Percentiles rank a stretch among this genome's conserved stretches.
Evolutionary conservation across 37 sponge, comb jelly and placozoan genomes (phyloP).

Genomic region (Beroe ovata): DNA sequence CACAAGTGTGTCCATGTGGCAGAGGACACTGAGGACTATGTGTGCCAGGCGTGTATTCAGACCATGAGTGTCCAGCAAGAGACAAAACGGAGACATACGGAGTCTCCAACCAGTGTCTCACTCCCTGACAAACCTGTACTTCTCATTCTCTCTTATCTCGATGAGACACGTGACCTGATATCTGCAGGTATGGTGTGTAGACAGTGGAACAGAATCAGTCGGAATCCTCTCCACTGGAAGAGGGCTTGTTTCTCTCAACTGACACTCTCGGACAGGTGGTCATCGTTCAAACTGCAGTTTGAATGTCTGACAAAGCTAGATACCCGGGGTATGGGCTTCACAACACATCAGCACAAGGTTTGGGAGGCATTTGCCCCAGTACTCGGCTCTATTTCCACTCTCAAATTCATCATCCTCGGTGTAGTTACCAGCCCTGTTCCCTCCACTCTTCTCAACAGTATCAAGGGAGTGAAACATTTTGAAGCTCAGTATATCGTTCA

Average conservation of each 20-base stretch:
- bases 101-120: neutral
- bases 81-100: constrained; percentile 6
- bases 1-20: constrained; percentile 47
- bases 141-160: constrained; percentile 13
- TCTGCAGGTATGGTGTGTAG: constrained; percentile 11
- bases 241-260: neutral
- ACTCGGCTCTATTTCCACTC: constrained; percentile 33
- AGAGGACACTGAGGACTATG: constrained; percentile 22
- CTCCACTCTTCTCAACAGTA: constrained; percentile 8
- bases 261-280: constrained; percentile 9
- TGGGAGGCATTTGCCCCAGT: constrained; percentile 20
- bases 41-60: constrained; percentile 34
- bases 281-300: constrained; percentile 1
- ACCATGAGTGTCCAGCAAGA: neutral
- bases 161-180: neutral
- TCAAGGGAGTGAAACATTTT: constrained; percentile 34
- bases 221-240: neutral
- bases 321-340: constrained; percentile 39
- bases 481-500: constrained; percentile 38
- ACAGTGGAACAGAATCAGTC: constrained; percentile 18
- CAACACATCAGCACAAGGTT: constrained; percentile 7
- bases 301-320: neutral
- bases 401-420: constrained; percentile 8
- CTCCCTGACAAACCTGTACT: constrained; percentile 25
- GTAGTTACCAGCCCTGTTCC: neutral